A percentile compares a stretch with the other conserved stretches of the same genome.
Conservation (phyloP, 2,888 invertebrate species). For the Hirtodrosophila histrioides region DNA sequence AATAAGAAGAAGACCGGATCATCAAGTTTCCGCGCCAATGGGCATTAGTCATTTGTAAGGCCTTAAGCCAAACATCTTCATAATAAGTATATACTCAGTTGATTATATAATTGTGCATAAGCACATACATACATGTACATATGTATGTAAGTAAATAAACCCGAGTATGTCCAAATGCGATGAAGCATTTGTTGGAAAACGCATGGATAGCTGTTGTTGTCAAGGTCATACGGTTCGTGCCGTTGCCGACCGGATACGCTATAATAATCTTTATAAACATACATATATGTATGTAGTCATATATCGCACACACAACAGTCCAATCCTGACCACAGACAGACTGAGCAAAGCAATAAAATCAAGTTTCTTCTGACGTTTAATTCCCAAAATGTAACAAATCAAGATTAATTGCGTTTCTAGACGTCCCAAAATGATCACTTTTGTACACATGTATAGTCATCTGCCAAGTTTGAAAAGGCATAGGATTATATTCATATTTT, state of each 20-base stretch:
- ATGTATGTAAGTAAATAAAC: not conserved
- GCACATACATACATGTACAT: not conserved
- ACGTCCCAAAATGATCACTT: too few species aligned
- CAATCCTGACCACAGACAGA: constrained; percentile 5
- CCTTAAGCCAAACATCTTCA: constrained; percentile 9
- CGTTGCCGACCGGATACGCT: constrained; percentile 37
- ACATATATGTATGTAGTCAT: not conserved
- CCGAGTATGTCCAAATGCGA: constrained; percentile 23
- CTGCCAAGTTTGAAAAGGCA: too few species aligned
- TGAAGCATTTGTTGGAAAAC: constrained; percentile 38
- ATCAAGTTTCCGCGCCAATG: constrained; percentile 40
- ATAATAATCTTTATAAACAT: constrained; percentile 20
- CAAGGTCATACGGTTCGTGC: constrained; percentile 43
- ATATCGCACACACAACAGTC: not conserved
- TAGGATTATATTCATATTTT: too few species aligned
- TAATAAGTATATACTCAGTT: not conserved
- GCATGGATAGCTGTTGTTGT: constrained; percentile 17
- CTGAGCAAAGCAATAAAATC: not conserved
- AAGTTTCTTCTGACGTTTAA: too few species aligned
- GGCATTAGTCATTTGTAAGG: constrained; percentile 40
- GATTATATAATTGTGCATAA: constrained; percentile 1
- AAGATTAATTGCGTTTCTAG: too few species aligned
- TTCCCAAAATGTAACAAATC: too few species aligned
- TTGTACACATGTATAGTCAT: too few species aligned
- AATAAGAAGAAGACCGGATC: constrained; percentile 21